Evolutionary conservation across 1,140 invertebrate genomes (phyloP), one percentile per base, ranked within the genome.

Genomic region (Cherax destructor): DNA sequence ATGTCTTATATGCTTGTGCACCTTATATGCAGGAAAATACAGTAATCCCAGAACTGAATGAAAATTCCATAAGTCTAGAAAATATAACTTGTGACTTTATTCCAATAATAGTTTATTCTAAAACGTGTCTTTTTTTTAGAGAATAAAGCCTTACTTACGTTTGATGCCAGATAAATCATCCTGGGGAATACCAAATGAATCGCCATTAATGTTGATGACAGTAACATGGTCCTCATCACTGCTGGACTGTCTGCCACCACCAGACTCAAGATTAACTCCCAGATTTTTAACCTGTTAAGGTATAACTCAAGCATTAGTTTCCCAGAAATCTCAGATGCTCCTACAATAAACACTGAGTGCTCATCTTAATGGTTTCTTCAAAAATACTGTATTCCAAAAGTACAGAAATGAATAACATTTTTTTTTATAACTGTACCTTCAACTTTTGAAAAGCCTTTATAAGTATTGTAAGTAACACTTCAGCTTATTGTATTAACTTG

Each of bases 161-260:
- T 96, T 24, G 95, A 93, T 74, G 94, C 93, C 95, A 95, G 50
- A 95, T 95, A 56, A 95, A 94, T 79, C 95, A 94, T 87, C 95
- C 56, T 83, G 81, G 0, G 95, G 90, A 77, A 91, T 93, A 95
- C 95, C 90, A 95, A 95, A 13, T 95, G 95, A 85, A 74, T 93
- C 47, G 94, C 94, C 94, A 94, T 94, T 72, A 95, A 95, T 50
- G 95, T 94, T 1, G 96, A 96, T 87, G 96, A 95, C 49, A 52
- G 88, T 91, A 52, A 92, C 88, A 83, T 90, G 84, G 49, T 89
- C 72, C 49, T 89, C 85, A 86, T 88, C 87, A 79, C 83, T 92
- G 84, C 93, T 89, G 86, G 88, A 90, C 16, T 24, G 69, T 4
- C 85, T 79, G 41, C 78, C 87, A 61, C 50, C 49, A 52, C 91